Conservation (phyloP, 2,888 invertebrate species). For the Neoascia interrupta region DNA sequence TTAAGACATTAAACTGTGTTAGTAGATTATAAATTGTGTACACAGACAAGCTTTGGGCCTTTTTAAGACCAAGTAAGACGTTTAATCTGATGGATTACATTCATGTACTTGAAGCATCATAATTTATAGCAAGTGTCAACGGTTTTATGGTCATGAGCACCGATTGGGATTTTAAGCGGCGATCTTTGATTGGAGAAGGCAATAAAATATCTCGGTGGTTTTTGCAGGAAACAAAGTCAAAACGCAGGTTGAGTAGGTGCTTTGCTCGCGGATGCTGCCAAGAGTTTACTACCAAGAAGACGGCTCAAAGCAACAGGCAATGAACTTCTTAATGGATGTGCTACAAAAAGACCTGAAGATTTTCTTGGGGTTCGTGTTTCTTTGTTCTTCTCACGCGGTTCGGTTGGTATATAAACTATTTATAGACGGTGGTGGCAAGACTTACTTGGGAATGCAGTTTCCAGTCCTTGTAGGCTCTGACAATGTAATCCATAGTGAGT, state of each 20-base stretch:
- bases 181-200: not conserved
- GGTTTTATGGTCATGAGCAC: slow-evolving; percentile 2
- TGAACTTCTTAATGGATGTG: slow-evolving; percentile 39
- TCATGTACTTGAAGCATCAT: too few relatives aligned
- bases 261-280: not conserved
- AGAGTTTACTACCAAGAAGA: slow-evolving; percentile 9
- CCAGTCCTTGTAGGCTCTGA: slow-evolving; percentile 79
- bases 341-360: not conserved
- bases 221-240: slow-evolving; percentile 3
- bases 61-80: too few relatives aligned
- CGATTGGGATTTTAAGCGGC: not conserved
- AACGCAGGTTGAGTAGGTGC: not conserved
- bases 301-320: slow-evolving; percentile 32
- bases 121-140: slow-evolving; percentile 3
- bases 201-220: not conserved
- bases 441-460: slow-evolving; percentile 79
- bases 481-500: slow-evolving; percentile 78
- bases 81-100: too few relatives aligned
- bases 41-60: too few relatives aligned
- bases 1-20: too few relatives aligned
- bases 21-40: too few relatives aligned
- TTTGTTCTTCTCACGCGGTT: slow-evolving; percentile 24
- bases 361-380: too few relatives aligned
- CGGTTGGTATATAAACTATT: too few relatives aligned
- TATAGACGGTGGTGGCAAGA: not conserved